Percentiles rank a stretch among this genome's conserved stretches.
phyloP scores from a whole-genome alignment of 2,888 invertebrate genomes.

The Lasiommata megera region DNA sequence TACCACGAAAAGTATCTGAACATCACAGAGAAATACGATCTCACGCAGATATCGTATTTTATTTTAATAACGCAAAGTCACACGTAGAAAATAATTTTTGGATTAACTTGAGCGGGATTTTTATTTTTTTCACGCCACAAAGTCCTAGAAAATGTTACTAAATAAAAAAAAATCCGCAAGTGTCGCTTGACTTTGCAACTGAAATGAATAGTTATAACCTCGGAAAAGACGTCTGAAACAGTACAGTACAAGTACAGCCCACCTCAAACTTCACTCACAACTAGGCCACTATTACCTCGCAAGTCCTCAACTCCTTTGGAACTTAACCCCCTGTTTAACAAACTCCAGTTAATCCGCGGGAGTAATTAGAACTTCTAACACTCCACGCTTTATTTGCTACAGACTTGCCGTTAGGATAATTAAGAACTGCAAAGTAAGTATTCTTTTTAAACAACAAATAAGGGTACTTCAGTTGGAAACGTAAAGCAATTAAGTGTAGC shows the following conservation, averaged over 20 bases:
- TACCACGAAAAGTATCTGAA: too few relatives aligned
- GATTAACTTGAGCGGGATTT: too few relatives aligned
- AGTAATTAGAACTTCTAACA: slow-evolving; percentile 11
- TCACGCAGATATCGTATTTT: too few relatives aligned
- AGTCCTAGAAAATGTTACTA: too few relatives aligned
- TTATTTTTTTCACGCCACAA: too few relatives aligned
- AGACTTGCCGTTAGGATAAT: slow-evolving; percentile 3
- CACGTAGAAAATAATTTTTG: too few relatives aligned
- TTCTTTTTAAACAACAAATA: slow-evolving; percentile 19
- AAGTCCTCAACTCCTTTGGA: not conserved
- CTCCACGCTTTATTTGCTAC: slow-evolving; percentile 6
- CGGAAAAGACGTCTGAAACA: not conserved
- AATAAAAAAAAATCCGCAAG: not conserved
- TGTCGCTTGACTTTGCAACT: not conserved
- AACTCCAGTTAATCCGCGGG: slow-evolving; percentile 5
- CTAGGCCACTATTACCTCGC: not conserved
- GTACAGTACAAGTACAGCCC: not conserved
- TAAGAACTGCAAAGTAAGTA: slow-evolving; percentile 16
- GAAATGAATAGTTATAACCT: not conserved
- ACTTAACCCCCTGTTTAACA: slow-evolving; percentile 5
- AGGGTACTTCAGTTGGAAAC: slow-evolving; percentile 18
- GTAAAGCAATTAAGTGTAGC: slow-evolving; percentile 23
- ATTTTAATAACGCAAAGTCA: too few relatives aligned
- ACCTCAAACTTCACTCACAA: not conserved
- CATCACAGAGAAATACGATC: too few relatives aligned